Base-by-base conservation (phyloP, 2,888 invertebrate genomes). In the Dicyrtoma fusca region DNA sequence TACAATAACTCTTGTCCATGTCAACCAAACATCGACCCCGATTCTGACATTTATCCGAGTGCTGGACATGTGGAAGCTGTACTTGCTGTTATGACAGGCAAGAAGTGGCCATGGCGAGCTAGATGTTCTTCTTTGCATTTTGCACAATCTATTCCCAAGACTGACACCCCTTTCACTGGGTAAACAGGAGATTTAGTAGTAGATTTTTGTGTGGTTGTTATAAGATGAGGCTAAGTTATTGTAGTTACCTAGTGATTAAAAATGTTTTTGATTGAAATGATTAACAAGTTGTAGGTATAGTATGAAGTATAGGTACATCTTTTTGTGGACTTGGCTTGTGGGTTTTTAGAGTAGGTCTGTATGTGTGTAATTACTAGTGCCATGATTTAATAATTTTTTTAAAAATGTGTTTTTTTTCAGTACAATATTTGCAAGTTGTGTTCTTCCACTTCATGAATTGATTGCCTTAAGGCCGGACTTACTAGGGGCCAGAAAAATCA, bases 101-200 rank as follows among this genome's bases (percentile, higher is more conserved):
- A 90, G 81, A 91, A 91, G 82, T 92, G 91, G 91, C 91, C 90
- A 79, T 92, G 91, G 91, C 84, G 89, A 71, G 89, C 91, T 0
- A 83, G 91, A 62, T 89, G 89, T 17, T 86, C 89, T 21, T 89
- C 90, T 0, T 83, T 91, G 1, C 86, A 88, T 79, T 85, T 91
- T 75, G 86, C 88, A 1, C 86, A 88, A 81, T 82, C 83, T 19
- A 88, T 91, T 73, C 89, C 89, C 0, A 79, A 80, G 23, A 81
- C 85, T 14, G 85, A 86, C 57, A 83, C 85, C 5, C 84, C 82
- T 34, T 11, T 19, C 45, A 78, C 82, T 80, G 84, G 76, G 79
- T 72, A 47, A 71, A n/a, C n/a, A n/a, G n/a, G n/a, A n/a, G n/a
- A n/a, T n/a, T n/a, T n/a, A n/a, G n/a, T n/a, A n/a, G n/a, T n/a